Base-by-base conservation (phyloP, 1,140 invertebrate genomes). In the Trissolcus basalis region DNA sequence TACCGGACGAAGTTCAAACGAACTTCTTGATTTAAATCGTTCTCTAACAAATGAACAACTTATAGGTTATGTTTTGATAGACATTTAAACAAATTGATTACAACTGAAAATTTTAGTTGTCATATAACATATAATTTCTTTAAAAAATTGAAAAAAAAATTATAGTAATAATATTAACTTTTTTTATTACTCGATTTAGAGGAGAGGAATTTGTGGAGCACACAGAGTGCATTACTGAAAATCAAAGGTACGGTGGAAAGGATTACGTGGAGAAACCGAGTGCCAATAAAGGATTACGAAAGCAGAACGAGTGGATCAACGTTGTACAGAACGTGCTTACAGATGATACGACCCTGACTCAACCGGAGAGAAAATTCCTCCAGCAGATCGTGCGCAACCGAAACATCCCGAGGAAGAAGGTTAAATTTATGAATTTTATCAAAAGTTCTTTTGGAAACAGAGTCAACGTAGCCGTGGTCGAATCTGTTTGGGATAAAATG, bases 361-460 rank as follows among this genome's bases (percentile, higher is more conserved):
- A 85, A 19, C 82, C 89, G 71, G 86, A 95, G 47, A 89, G 89
- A 78, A 90, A 87, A 55, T 88, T 96, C 27, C 89, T 98, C 32
- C 89, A 94, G 70, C 90, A 88, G 11, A 90, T 98, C 35, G 91
- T 92, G 32, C 92, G 91, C 49, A 92, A 93, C 81, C 92, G 93
- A 47, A 98, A 98, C 84, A 94, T 98, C 79, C 97, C 97, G n/a
- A 90, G 96, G 39, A 98, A 98, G 83, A 94, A 96, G 83, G 87
- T 89, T 0, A 97, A 97, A 84, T 98, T 98, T 88, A 88, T 95
- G 70, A 95, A 95, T 81, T 95, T 94, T 86, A 89, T 93, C 6
- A 90, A 88, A 77, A 94, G 90, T 85, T 89, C 91, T 16, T 71
- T 84, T 13, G 90, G 91, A 33, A 86, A 89, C 11, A 90, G 89